Conservation (phyloP, 2,113 vertebrate genomes). For the Acanthisitta chloris region DNA sequence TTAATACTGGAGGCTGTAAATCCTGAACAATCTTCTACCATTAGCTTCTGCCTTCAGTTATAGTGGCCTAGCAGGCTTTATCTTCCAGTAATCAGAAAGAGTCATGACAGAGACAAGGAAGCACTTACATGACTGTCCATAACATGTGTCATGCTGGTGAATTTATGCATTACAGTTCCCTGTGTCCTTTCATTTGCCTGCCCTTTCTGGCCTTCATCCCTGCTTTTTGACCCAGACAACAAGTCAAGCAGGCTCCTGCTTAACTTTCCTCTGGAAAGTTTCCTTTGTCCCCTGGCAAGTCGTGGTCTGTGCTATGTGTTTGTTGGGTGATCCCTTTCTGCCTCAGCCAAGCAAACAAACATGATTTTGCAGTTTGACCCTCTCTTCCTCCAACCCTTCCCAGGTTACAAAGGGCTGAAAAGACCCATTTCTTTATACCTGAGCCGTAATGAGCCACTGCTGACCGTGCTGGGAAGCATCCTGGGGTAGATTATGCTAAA, state of each 20-base stretch:
- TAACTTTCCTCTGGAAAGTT: neutral
- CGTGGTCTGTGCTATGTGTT: neutral
- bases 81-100: neutral
- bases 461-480: neutral
- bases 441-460: neutral
- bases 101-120: neutral
- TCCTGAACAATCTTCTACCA: neutral
- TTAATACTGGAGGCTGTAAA: neutral
- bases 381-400: neutral
- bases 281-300: neutral
- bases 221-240: neutral
- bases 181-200: neutral
- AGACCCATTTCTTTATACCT: neutral
- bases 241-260: neutral
- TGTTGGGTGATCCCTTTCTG: neutral
- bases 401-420: neutral
- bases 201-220: neutral
- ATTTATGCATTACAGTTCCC: neutral
- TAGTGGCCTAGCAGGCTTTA: neutral
- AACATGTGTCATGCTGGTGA: neutral
- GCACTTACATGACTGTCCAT: rapidly evolving
- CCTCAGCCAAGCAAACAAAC: neutral
- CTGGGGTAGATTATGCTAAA: neutral
- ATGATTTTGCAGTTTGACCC: neutral
- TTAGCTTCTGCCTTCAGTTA: neutral